Base-by-base conservation (phyloP, 2,797 vertebrate species). In the Avahi laniger region DNA sequence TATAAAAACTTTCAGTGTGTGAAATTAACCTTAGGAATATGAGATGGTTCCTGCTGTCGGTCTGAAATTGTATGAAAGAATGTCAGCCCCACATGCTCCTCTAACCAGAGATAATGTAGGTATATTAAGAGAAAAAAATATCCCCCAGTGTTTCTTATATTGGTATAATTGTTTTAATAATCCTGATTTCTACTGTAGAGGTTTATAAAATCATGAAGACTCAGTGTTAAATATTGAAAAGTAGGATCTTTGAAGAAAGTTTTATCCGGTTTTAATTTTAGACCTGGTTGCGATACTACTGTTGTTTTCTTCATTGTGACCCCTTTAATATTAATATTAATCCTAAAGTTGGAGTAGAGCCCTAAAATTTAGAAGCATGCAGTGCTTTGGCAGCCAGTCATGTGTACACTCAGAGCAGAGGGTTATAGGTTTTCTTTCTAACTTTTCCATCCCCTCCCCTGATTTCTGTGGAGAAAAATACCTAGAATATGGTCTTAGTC, bases 241-340 rank as follows among this genome's bases (percentile, higher is more conserved):
- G 41, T 17, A 48, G 30, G 7, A 24, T 12, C 65, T 92, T 90
- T 15, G 20, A 41, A 82, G 79, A 83, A 88, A n/a, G 17, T 93
- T 75, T 82, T 76, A 14, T 26, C 20, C 72, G 50, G 26, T 59
- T 94, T 86, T 73, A 63, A 30, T 72, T 94, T 92, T 94, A 88
- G 67, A 22, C 30, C 63, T 46, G 1, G 11, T 89, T 69, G 5
- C 76, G 76, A 70, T 38, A 41, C 26, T 88, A 4, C 22, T 94
- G 12, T 78, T 94, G 15, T 78, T 59, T 50, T 20, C 70, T 81
- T 85, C 33, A 38, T n/a, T 89, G 4, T 83, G 59, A 87, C n/a
- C 26, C 69, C n/a, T 63, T 65, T 59, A 79, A 35, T 80, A 38
- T 79, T n/a, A 57, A 57, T 24, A 43, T n/a, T 20, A 33, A 30